Percentiles rank a stretch among this genome's conserved stretches.
phyloP scores from a whole-genome alignment of 2,888 invertebrate genomes.

The Scaptodrosophila latifasciaeformis region DNA sequence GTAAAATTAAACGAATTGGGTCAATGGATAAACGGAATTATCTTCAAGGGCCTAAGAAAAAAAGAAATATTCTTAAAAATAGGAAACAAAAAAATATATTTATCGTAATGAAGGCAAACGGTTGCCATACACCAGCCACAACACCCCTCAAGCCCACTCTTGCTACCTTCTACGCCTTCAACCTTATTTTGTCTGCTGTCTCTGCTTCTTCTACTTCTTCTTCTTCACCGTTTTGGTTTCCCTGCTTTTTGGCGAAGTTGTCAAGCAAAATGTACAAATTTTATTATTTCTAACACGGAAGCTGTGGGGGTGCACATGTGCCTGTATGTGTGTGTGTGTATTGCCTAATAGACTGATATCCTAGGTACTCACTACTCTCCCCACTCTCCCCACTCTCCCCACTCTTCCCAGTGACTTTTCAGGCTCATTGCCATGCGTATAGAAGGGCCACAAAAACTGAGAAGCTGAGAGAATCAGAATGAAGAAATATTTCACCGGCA shows the following conservation, averaged over 20 bases:
- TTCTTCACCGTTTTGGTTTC: background rate
- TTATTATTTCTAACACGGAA: slow-evolving; percentile 62
- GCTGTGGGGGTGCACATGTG: too few species aligned
- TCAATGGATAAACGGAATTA: slow-evolving; percentile 66
- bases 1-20: slow-evolving; percentile 62
- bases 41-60: slow-evolving; percentile 61
- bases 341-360: too few species aligned
- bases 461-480: too few species aligned
- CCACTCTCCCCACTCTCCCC: slow-evolving; percentile 2
- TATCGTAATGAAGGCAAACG: slow-evolving; percentile 53
- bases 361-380: background rate
- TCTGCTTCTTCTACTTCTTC: background rate
- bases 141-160: background rate
- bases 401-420: too few species aligned
- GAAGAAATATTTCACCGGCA: too few species aligned
- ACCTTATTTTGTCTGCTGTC: background rate
- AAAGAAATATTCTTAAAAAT: slow-evolving; percentile 4
- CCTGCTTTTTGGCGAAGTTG: too few species aligned
- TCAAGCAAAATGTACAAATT: background rate
- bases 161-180: background rate
- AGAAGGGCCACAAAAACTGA: too few species aligned
- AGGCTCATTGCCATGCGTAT: too few species aligned
- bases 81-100: slow-evolving; percentile 23
- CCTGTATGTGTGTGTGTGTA: slow-evolving; percentile 3
- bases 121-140: slow-evolving; percentile 55